phyloP scores from a whole-genome alignment of 2,113 vertebrate species.

The Pantherophis guttatus region DNA sequence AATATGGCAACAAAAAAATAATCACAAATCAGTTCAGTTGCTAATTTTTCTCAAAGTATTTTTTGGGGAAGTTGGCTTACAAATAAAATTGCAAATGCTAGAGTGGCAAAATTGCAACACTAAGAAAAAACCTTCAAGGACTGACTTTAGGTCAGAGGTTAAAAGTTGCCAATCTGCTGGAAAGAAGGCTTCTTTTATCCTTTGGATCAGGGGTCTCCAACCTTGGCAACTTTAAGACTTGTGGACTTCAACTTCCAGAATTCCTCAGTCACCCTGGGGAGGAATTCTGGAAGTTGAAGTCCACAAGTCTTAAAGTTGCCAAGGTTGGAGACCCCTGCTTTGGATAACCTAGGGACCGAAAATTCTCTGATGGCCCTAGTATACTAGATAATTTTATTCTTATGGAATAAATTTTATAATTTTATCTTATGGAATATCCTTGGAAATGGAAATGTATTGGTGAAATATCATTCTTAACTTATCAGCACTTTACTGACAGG shows the following conservation, averaged over 20 bases:
- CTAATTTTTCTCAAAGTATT: not conserved
- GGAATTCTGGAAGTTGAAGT: too few species aligned
- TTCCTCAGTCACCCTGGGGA: too few species aligned
- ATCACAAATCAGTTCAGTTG: not conserved
- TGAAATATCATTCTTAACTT: not conserved
- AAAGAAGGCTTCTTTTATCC: not conserved
- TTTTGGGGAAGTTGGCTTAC: not conserved
- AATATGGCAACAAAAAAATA: not conserved
- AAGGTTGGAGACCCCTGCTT: too few species aligned
- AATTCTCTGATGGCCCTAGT: too few species aligned
- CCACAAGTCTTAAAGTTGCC: too few species aligned
- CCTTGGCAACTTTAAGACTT: too few species aligned
- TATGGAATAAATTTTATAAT: too few species aligned
- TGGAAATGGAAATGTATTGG: constrained; percentile 1
- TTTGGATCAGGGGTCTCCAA: too few species aligned
- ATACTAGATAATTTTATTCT: not conserved
- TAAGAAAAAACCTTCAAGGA: not conserved
- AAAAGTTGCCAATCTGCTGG: not conserved
- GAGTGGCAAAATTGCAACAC: not conserved
- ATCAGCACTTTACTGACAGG: constrained; percentile 6
- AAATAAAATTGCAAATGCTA: not conserved
- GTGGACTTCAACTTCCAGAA: too few species aligned
- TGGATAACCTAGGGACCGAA: not conserved
- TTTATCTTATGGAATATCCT: not conserved
- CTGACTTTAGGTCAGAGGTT: not conserved